Percentiles rank a stretch among this genome's conserved stretches.
These are phyloP conservation scores for Coregonus suidteri DNA, from an alignment of 2,797 vertebrate species.

Conservation along the genomic window DNA sequence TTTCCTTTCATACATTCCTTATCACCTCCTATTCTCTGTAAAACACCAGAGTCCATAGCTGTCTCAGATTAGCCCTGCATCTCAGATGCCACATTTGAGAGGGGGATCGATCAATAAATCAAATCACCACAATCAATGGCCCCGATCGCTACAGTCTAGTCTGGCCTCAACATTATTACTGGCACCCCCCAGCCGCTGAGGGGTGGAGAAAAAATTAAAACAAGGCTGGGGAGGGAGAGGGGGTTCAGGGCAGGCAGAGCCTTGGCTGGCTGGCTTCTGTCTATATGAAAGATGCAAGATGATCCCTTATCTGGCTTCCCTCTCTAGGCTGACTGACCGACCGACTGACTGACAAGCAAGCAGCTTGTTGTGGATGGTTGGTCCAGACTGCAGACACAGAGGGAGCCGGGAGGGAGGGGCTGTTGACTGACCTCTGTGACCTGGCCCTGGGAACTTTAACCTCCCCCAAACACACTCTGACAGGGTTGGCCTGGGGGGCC, in stretches of 20 bases:
- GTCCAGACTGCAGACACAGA: conserved; percentile 40
- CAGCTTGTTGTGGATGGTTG: conserved; percentile 14
- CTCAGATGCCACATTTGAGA: conserved; percentile 89
- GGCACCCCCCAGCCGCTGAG: conserved; percentile 66
- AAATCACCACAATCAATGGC: conserved; percentile 96
- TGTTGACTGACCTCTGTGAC: conserved; percentile 78
- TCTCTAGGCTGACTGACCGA: conserved; percentile 47
- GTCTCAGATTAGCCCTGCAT: conserved; percentile 93
- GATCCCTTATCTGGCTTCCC: conserved; percentile 64
- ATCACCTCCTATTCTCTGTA: conserved; percentile 85
- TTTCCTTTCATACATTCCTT: conserved; percentile 91
- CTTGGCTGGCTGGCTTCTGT: conserved; percentile 49
- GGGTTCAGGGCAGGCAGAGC: conserved; percentile 24
- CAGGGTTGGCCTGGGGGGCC: conserved; percentile 66
- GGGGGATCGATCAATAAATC: conserved; percentile 98
- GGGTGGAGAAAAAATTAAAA: conserved; percentile 17
- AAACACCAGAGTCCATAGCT: conserved; percentile 86
- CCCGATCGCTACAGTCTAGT: conserved; percentile 95
- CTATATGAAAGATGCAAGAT: conserved; percentile 59
- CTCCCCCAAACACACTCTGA: conserved; percentile 60
- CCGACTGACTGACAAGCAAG: conserved; percentile 17
- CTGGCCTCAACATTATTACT: conserved; percentile 93
- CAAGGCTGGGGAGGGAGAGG: conserved; percentile 12
- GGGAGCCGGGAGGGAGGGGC: conserved; percentile 80
- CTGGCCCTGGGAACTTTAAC: conserved; percentile 68